Conservation (phyloP, 2,113 vertebrate species). For the Apodemus speciosus region DNA sequence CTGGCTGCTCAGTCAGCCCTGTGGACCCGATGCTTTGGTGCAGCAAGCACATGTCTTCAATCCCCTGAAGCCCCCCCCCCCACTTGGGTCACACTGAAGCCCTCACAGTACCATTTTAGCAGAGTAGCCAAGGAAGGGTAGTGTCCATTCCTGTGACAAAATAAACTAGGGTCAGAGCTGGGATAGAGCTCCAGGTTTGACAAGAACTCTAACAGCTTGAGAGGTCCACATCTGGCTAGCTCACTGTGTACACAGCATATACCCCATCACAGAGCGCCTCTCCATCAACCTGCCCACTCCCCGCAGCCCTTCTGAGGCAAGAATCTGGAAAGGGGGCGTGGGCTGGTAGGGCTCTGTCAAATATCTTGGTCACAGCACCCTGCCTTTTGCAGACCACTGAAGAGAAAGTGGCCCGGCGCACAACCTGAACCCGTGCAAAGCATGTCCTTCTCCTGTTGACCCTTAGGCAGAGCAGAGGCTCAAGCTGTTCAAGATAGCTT, state of each 20-base stretch:
- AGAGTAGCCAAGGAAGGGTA: not conserved
- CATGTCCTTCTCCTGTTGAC: fast-evolving
- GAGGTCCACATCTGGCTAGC: not conserved
- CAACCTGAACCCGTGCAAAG: fast-evolving
- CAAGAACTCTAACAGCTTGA: fast-evolving
- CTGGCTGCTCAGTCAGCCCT: not conserved
- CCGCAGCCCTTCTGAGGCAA: fast-evolving
- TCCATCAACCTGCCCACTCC: fast-evolving
- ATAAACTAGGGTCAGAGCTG: not conserved
- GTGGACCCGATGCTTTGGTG: not conserved
- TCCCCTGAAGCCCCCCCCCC: not conserved
- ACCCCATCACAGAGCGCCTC: not conserved
- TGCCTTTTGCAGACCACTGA: not conserved
- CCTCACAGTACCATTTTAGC: not conserved
- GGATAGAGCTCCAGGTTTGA: not conserved
- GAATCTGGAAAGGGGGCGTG: not conserved
- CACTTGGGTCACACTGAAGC: not conserved
- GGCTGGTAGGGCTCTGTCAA: not conserved
- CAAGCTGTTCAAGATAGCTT: slow-evolving; percentile 86
- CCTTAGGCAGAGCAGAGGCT: slow-evolving; percentile 88
- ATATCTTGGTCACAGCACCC: not conserved
- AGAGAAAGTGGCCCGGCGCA: fast-evolving
- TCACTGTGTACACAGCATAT: fast-evolving
- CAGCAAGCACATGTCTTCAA: not conserved
- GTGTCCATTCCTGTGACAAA: not conserved